Conservation (phyloP, 2,888 invertebrate species). For the Agriopis leucophaearia region DNA sequence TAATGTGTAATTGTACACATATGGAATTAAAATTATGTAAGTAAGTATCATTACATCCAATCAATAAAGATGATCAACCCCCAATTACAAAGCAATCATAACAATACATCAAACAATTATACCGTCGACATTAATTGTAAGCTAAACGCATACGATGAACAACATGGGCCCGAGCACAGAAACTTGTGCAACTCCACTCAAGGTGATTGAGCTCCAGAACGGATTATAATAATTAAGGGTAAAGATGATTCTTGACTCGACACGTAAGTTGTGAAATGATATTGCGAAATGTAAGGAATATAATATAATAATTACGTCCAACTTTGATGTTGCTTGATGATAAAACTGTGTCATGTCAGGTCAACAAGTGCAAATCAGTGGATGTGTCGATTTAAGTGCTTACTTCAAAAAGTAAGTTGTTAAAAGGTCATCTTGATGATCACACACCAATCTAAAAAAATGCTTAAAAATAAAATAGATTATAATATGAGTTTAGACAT, state of each 20-base stretch:
- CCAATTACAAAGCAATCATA: slow-evolving; percentile 27
- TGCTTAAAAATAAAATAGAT: no score
- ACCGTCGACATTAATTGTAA: slow-evolving; percentile 22
- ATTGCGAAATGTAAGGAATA: slow-evolving; percentile 30
- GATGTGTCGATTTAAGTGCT: slow-evolving; percentile 7
- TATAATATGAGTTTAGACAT: no score
- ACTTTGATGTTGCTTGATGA: slow-evolving; percentile 11
- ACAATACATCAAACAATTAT: slow-evolving; percentile 33
- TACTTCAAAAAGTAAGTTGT: background rate
- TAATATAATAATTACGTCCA: slow-evolving; percentile 24
- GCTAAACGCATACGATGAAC: slow-evolving; percentile 15
- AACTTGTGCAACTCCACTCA: slow-evolving; percentile 43
- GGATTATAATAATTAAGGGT: slow-evolving; percentile 43
- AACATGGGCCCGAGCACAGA: slow-evolving; percentile 10
- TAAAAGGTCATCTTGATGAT: background rate
- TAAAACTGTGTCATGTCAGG: slow-evolving; percentile 24
- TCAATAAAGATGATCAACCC: slow-evolving; percentile 20
- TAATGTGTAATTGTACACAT: no score
- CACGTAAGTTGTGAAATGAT: slow-evolving; percentile 18
- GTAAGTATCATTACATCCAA: slow-evolving; percentile 1
- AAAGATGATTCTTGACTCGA: slow-evolving; percentile 32
- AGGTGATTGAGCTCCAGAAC: slow-evolving; percentile 41
- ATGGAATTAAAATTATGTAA: slow-evolving; percentile 1
- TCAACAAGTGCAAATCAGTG: slow-evolving; percentile 10
- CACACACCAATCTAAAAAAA: no score